Percentiles rank a stretch among this genome's conserved stretches.
Conservation (phyloP, 2,888 invertebrate species). For the Tineola bisselliella region DNA sequence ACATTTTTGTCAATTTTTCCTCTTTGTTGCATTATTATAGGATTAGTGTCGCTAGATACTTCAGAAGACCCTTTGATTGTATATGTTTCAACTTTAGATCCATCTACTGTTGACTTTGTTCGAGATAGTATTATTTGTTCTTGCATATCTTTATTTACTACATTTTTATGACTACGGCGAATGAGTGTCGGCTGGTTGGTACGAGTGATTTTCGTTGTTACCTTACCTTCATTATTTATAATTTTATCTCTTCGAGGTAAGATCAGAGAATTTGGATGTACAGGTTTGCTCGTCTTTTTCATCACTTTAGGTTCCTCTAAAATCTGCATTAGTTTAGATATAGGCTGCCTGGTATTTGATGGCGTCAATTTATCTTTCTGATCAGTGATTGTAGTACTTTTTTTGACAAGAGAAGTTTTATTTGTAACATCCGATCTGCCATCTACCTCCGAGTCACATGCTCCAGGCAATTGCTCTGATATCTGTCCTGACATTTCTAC, state of each 20-base stretch:
- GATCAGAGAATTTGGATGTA: constrained; percentile 37
- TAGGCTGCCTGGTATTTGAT: background rate
- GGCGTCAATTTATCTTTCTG: background rate
- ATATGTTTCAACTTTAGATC: constrained; percentile 49
- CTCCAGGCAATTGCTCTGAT: background rate
- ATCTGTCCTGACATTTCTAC: constrained; percentile 54
- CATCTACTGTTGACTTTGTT: constrained; percentile 34
- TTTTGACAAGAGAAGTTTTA: background rate
- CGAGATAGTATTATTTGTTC: constrained; percentile 52
- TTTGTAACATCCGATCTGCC: background rate
- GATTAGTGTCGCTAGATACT: constrained; percentile 37
- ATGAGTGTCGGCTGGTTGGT: background rate
- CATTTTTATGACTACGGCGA: background rate
- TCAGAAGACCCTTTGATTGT: constrained; percentile 52
- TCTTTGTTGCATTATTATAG: constrained; percentile 52
- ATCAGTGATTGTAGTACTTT: background rate
- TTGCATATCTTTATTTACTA: constrained; percentile 19
- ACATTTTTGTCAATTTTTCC: constrained; percentile 33
- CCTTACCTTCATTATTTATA: constrained; percentile 31
- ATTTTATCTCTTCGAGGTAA: constrained; percentile 53
- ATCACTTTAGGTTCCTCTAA: constrained; percentile 57
- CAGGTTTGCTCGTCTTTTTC: constrained; percentile 27
- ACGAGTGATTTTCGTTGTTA: constrained; percentile 13
- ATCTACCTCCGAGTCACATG: background rate
- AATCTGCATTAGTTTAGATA: constrained; percentile 66